phyloP scores from a whole-genome alignment of 2,113 vertebrate species.

The Brienomyrus brachyistius region DNA sequence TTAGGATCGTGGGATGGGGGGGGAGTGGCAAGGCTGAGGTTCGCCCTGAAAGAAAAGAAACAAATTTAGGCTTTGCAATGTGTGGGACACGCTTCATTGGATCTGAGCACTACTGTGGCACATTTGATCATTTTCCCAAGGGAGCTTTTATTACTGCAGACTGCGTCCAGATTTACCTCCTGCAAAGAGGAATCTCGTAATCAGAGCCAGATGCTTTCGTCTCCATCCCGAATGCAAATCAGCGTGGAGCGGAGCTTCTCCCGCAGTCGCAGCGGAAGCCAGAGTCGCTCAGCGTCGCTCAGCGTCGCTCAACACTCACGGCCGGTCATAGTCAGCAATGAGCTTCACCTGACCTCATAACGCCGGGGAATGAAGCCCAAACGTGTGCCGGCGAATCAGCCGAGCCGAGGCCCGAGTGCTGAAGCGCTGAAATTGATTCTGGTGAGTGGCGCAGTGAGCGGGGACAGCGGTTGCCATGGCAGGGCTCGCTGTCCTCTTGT shows the following conservation, averaged over 20 bases:
- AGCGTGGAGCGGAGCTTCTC: not conserved
- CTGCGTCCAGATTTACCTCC: not conserved
- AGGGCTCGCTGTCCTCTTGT: not conserved
- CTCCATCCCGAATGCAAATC: not conserved
- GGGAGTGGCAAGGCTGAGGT: not conserved
- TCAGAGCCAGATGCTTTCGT: not conserved
- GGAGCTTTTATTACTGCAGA: not conserved
- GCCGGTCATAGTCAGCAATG: too few relatives aligned
- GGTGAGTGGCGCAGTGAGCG: not conserved
- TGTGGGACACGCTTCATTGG: not conserved
- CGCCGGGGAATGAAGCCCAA: not conserved
- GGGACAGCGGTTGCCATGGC: not conserved
- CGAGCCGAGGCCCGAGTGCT: not conserved
- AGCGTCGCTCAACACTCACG: not conserved
- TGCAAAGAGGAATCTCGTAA: not conserved
- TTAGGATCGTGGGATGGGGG: not conserved
- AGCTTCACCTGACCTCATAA: not conserved
- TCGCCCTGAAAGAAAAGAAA: not conserved
- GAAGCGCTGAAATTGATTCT: not conserved
- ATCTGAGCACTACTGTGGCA: not conserved
- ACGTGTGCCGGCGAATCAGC: not conserved
- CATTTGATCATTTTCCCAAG: slow-evolving; percentile 1
- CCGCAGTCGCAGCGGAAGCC: not conserved
- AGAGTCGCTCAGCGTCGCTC: not conserved
- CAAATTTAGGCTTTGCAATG: not conserved